These are phyloP conservation scores for Serilophus lunatus DNA, from an alignment of 2,113 vertebrate genomes.

Conservation along the genomic window DNA sequence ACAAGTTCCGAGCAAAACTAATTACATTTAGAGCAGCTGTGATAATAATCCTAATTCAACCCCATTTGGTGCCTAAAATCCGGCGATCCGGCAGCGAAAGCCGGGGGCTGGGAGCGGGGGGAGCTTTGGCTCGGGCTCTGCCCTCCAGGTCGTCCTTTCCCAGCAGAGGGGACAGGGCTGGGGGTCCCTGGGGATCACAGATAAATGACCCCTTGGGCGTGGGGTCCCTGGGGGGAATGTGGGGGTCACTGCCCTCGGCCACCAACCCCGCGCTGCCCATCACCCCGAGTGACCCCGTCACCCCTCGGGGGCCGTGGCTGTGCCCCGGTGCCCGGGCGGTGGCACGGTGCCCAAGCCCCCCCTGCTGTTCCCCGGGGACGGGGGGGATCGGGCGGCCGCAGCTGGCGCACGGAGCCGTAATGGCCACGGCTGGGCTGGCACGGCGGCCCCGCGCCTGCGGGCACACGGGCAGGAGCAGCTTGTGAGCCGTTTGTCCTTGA, in stretches of 20 bases:
- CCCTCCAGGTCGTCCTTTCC: neutral
- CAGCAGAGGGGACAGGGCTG: neutral
- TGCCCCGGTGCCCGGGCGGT: neutral
- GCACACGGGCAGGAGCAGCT: constrained; percentile 32
- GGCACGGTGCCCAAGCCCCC: constrained; percentile 16
- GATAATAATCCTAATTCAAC: constrained; percentile 69
- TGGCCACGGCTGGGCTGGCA: constrained; percentile 59
- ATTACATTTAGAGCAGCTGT: constrained; percentile 69
- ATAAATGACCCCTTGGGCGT: accelerated
- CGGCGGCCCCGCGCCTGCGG: constrained; percentile 17
- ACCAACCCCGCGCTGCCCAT: accelerated
- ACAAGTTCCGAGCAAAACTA: constrained; percentile 53
- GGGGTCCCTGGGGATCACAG: accelerated
- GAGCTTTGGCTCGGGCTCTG: neutral
- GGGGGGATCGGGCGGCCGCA: constrained; percentile 7
- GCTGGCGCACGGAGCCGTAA: constrained; percentile 43
- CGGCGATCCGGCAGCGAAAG: neutral
- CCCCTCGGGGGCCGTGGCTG: neutral
- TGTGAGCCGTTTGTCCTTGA: constrained; percentile 41
- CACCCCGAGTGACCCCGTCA: accelerated
- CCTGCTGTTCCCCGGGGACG: neutral
- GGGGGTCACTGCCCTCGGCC: accelerated
- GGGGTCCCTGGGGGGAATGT: accelerated
- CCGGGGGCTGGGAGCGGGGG: neutral
- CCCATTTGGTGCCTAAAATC: constrained; percentile 47